These are phyloP conservation scores for Orycteropus afer DNA, from an alignment of 2,113 vertebrate species.

Conservation along the genomic window DNA sequence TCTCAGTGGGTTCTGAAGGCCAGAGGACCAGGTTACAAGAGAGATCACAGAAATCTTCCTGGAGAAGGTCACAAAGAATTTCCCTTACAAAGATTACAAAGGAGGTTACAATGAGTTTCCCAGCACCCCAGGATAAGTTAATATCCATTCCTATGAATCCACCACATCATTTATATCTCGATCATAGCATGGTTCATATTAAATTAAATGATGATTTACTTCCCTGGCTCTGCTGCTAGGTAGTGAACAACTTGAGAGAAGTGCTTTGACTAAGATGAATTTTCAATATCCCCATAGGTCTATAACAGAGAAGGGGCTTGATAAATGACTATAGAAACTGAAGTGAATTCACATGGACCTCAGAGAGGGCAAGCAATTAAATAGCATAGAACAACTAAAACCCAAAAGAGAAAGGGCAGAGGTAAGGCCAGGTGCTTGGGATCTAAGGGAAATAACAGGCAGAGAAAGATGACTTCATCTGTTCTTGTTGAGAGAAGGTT, in stretches of 20 bases:
- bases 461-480: constrained; percentile 11
- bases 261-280: background rate
- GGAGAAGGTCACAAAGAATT: background rate
- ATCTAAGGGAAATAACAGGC: background rate
- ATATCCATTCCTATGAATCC: background rate
- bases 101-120: background rate
- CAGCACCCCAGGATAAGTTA: background rate
- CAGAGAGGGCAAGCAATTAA: background rate
- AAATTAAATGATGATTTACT: background rate
- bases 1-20: background rate
- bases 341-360: background rate
- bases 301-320: background rate
- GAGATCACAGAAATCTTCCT: background rate
- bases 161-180: background rate
- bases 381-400: background rate
- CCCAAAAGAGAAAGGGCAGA: background rate
- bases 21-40: background rate
- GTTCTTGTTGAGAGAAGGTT: background rate
- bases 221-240: background rate
- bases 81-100: background rate
- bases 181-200: background rate
- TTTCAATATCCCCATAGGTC: background rate
- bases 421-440: background rate
- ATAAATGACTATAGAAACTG: background rate
- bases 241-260: background rate